Evolutionary conservation across 2,113 vertebrate species (phyloP).

Genomic region (Platichthys stellatus): DNA sequence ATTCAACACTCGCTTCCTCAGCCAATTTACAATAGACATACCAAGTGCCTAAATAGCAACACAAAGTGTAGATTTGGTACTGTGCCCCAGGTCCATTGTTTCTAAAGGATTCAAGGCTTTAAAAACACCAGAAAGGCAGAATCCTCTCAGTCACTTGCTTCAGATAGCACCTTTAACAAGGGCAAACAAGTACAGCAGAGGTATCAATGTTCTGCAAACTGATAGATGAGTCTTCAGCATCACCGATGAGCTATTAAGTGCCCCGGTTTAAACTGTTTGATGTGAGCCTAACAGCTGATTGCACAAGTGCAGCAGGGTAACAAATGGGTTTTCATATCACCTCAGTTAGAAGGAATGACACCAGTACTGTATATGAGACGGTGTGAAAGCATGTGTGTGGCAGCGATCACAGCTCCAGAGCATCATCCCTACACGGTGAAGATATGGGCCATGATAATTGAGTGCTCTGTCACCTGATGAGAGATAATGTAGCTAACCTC

Average conservation of each 20-base stretch:
- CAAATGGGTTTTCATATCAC: neutral
- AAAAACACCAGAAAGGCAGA: neutral
- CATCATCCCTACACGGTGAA: neutral
- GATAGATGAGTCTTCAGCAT: neutral
- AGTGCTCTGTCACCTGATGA: neutral
- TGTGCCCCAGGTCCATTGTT: neutral
- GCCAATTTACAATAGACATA: no score
- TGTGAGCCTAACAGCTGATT: neutral
- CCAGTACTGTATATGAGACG: no score
- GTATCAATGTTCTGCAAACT: slow-evolving; percentile 4
- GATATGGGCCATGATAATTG: neutral
- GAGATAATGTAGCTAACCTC: no score
- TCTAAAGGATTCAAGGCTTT: neutral
- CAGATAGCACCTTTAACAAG: slow-evolving; percentile 1
- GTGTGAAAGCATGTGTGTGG: neutral
- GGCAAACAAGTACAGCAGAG: slow-evolving; percentile 24
- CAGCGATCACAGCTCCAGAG: neutral
- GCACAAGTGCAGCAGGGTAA: neutral
- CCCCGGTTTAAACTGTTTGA: neutral
- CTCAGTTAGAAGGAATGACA: neutral
- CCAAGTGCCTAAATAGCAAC: no score
- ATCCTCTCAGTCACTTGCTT: neutral
- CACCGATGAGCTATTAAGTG: neutral
- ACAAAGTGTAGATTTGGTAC: neutral
- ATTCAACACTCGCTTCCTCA: no score